phyloP scores from a whole-genome alignment of 2,113 vertebrate genomes.

The Alligator sinensis region DNA sequence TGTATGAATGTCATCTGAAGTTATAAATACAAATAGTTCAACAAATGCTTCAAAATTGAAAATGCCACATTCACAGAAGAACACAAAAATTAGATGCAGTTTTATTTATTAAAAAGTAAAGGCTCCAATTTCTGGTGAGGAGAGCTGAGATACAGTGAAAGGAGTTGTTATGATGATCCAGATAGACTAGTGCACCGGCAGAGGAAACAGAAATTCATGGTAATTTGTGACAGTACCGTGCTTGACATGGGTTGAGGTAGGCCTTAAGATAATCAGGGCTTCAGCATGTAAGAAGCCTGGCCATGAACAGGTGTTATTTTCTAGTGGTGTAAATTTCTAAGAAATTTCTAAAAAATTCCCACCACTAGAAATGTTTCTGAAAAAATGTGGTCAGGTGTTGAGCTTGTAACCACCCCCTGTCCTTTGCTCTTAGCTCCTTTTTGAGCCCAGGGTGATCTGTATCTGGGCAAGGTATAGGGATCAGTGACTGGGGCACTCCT shows the following conservation, averaged over 20 bases:
- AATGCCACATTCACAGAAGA: accelerated
- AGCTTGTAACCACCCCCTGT: no score
- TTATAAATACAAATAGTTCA: background rate
- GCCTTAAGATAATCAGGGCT: background rate
- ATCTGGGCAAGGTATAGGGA: no score
- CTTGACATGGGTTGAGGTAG: background rate
- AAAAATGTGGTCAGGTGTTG: no score
- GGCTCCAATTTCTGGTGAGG: background rate
- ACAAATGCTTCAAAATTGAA: background rate
- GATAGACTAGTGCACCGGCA: background rate
- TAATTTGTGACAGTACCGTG: background rate
- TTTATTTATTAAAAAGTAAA: background rate
- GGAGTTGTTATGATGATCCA: background rate
- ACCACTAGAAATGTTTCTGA: no score
- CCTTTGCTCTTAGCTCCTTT: no score
- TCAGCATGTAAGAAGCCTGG: background rate
- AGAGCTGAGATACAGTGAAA: background rate
- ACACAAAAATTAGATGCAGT: background rate
- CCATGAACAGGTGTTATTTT: no score
- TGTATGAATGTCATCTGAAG: background rate
- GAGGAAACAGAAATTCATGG: background rate
- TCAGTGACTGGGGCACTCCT: no score
- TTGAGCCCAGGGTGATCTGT: no score
- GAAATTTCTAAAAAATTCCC: no score
- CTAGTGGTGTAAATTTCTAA: no score